A percentile compares a stretch with the other conserved stretches of the same genome.
These are phyloP conservation scores for Bucco capensis DNA, from an alignment of 2,113 vertebrate species.

Conservation along the genomic window DNA sequence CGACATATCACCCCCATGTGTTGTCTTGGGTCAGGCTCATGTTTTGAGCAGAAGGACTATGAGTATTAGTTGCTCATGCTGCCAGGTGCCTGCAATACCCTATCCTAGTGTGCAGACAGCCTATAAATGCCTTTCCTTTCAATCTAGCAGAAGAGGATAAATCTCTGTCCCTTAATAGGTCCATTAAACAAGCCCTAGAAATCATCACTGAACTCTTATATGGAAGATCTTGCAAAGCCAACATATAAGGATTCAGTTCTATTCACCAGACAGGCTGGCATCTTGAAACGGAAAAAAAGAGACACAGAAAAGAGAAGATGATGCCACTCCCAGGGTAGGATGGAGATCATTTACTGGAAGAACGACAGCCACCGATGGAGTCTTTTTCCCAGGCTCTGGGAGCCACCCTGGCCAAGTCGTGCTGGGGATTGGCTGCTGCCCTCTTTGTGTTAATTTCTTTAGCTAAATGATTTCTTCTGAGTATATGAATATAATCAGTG, in stretches of 20 bases:
- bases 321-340: not conserved
- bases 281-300: not conserved
- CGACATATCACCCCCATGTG: not conserved
- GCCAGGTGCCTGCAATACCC: not conserved
- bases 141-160: not conserved
- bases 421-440: slow-evolving; percentile 1
- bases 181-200: not conserved
- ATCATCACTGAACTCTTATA: not conserved
- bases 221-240: not conserved
- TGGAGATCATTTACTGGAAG: not conserved
- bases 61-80: not conserved
- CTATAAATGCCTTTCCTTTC: not conserved
- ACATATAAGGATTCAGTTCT: not conserved
- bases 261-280: not conserved
- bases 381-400: slow-evolving; percentile 8
- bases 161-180: not conserved
- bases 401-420: not conserved
- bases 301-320: not conserved
- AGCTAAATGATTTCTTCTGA: slow-evolving; percentile 55
- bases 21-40: not conserved
- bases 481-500: slow-evolving; percentile 68
- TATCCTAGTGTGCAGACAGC: not conserved
- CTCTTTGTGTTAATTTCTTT: slow-evolving; percentile 13
- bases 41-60: not conserved
- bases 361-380: not conserved